phyloP scores from a whole-genome alignment of 2,888 invertebrate genomes.

The Cryptus viduatorius region DNA sequence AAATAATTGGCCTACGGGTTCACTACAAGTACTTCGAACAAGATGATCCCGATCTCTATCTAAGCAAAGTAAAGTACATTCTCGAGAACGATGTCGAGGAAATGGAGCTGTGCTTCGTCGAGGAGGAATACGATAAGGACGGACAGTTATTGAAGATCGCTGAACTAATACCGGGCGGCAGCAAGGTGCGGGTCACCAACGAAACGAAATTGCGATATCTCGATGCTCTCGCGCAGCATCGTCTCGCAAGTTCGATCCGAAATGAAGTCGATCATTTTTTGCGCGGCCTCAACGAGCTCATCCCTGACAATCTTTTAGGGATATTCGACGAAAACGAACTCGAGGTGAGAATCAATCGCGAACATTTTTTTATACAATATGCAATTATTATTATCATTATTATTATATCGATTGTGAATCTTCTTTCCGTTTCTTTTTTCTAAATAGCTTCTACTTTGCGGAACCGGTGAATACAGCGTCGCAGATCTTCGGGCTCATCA shows the following conservation, averaged over 20 bases:
- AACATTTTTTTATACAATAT: no score
- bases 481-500: slow-evolving; percentile 96
- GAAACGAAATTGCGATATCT: slow-evolving; percentile 93
- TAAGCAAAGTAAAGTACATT: slow-evolving; percentile 97
- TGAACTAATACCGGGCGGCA: slow-evolving; percentile 94
- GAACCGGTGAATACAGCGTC: slow-evolving; percentile 96
- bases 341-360: slow-evolving; percentile 89
- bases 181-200: slow-evolving; percentile 91
- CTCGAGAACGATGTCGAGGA: slow-evolving; percentile 95
- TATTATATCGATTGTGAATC: neutral
- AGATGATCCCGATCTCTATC: slow-evolving; percentile 97
- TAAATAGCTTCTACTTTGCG: slow-evolving; percentile 93
- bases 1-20: slow-evolving; percentile 96
- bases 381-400: no score
- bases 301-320: slow-evolving; percentile 96
- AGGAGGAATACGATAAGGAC: slow-evolving; percentile 93
- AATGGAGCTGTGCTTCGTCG: slow-evolving; percentile 94
- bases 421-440: neutral
- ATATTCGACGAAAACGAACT: slow-evolving; percentile 98
- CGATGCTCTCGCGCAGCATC: slow-evolving; percentile 95
- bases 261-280: slow-evolving; percentile 95
- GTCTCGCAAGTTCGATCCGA: slow-evolving; percentile 92
- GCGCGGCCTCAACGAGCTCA: slow-evolving; percentile 95
- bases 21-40: slow-evolving; percentile 98
- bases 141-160: slow-evolving; percentile 91